These are phyloP conservation scores for Rhinopomastus cyanomelas DNA, from an alignment of 2,113 vertebrate species.

Conservation along the genomic window DNA sequence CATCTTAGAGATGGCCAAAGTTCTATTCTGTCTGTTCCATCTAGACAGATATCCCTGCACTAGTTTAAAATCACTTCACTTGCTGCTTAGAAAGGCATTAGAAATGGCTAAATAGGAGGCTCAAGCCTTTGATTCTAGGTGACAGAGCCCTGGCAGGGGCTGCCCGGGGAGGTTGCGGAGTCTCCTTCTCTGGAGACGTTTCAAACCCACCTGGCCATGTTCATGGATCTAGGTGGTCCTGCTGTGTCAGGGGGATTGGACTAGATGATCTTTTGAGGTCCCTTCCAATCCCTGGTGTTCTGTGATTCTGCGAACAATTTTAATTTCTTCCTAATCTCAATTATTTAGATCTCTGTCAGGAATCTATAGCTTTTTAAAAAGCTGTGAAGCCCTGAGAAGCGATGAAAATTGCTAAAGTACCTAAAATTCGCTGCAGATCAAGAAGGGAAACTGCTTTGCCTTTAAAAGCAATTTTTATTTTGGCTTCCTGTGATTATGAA, in stretches of 20 bases:
- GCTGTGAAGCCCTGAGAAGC: too few relatives aligned
- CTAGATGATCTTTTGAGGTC: too few relatives aligned
- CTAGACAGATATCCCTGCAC: not conserved
- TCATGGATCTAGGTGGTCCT: too few relatives aligned
- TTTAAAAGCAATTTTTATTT: not conserved
- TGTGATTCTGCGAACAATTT: too few relatives aligned
- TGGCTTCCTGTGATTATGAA: not conserved
- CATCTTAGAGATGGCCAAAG: not conserved
- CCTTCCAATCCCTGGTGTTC: too few relatives aligned
- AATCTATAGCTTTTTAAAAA: too few relatives aligned
- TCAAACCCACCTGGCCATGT: too few relatives aligned
- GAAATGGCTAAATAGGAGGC: not conserved
- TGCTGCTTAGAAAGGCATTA: constrained; percentile 12
- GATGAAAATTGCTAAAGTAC: not conserved
- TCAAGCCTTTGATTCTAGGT: constrained; percentile 2
- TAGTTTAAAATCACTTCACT: constrained; percentile 32
- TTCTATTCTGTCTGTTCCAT: not conserved
- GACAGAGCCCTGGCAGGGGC: too few relatives aligned
- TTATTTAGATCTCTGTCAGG: not conserved
- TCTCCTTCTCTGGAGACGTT: too few relatives aligned
- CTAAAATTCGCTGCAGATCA: not conserved
- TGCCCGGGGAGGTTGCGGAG: too few relatives aligned
- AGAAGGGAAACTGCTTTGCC: not conserved
- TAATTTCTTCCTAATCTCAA: too few relatives aligned
- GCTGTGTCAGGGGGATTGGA: too few relatives aligned